Conservation (phyloP, 2,888 invertebrate species). For the Orthosia incerta region DNA sequence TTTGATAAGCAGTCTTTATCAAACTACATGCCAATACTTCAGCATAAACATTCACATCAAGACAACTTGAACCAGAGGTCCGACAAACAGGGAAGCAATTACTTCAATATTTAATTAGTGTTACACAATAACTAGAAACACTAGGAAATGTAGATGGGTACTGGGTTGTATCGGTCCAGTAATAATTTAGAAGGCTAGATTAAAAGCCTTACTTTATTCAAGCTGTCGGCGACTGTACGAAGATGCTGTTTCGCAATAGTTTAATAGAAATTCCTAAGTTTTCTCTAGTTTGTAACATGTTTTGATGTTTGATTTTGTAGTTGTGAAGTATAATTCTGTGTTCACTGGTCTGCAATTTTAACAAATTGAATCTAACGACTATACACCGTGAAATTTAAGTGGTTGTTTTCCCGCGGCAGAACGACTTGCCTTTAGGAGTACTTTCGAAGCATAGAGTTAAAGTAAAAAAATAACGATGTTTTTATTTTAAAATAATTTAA, state of each 20-base stretch:
- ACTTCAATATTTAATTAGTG: conserved; percentile 63
- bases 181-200: conserved; percentile 58
- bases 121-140: conserved; percentile 62
- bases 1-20: background rate
- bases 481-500: no score
- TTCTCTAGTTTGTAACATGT: conserved; percentile 3
- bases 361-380: no score
- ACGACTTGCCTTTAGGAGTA: no score
- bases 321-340: background rate
- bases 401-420: no score
- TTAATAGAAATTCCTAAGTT: conserved; percentile 41
- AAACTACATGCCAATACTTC: background rate
- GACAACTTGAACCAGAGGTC: background rate
- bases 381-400: no score
- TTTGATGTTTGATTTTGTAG: background rate
- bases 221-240: conserved; percentile 15
- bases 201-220: conserved; percentile 41
- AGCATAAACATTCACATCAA: conserved; percentile 20
- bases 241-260: conserved; percentile 34
- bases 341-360: background rate
- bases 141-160: conserved; percentile 65
- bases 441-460: no score
- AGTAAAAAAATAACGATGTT: no score
- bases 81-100: conserved; percentile 51
- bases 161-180: conserved; percentile 49